Conservation (phyloP, 2,113 vertebrate species). For the Carassius gibelio region DNA sequence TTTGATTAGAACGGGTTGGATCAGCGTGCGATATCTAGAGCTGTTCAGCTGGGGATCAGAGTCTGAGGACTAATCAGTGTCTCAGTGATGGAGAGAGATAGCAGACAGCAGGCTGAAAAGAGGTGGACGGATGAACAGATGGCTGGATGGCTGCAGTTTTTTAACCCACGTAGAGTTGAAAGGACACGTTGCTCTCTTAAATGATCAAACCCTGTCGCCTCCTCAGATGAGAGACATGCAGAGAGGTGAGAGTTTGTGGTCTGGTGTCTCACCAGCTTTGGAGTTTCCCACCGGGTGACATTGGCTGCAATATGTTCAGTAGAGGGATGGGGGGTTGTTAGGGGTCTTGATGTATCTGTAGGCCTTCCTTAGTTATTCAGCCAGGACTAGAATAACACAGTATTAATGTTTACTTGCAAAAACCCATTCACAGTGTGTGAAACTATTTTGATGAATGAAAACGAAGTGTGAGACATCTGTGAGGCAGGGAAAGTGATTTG, state of each 20-base stretch:
- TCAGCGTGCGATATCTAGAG: constrained; percentile 5
- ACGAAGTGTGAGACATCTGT: background rate
- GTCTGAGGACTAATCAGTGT: constrained; percentile 11
- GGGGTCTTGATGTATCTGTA: background rate
- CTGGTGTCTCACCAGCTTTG: background rate
- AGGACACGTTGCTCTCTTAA: constrained; percentile 10
- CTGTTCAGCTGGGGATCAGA: constrained; percentile 16
- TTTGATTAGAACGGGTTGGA: background rate
- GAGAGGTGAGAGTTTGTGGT: background rate
- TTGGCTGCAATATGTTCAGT: background rate
- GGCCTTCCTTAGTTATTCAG: background rate
- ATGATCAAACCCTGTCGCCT: background rate
- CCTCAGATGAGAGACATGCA: background rate
- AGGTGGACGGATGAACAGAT: background rate
- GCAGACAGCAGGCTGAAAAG: background rate
- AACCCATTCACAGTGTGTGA: background rate
- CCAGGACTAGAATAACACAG: background rate
- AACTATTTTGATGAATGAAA: constrained; percentile 5
- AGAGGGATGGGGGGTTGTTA: too few relatives aligned
- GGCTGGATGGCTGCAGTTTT: constrained; percentile 26
- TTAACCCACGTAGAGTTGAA: constrained; percentile 27
- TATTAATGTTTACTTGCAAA: background rate
- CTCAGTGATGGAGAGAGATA: background rate
- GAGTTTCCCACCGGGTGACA: background rate
- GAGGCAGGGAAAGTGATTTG: background rate